Conservation (phyloP, 2,888 invertebrate genomes). For the Falcaria lacertinaria region DNA sequence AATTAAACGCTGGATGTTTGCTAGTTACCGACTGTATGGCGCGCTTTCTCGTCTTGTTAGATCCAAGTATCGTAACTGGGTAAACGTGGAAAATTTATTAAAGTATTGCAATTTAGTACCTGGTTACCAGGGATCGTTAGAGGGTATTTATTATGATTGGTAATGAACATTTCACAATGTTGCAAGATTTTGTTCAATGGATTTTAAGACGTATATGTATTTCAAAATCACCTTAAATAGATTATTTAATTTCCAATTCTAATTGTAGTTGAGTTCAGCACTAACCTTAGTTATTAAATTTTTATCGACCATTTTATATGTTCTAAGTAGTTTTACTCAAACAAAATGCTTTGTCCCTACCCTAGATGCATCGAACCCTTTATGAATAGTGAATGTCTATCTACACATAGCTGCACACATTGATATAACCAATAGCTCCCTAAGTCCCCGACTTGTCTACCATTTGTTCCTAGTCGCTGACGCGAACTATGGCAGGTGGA, state of each 20-base stretch:
- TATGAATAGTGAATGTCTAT: too few relatives aligned
- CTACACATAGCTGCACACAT: constrained; percentile 17
- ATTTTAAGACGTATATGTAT: too few relatives aligned
- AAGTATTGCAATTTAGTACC: constrained; percentile 25
- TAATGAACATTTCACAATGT: too few relatives aligned
- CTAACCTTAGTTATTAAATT: too few relatives aligned
- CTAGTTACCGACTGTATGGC: constrained; percentile 50
- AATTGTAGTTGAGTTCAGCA: too few relatives aligned
- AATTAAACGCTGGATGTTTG: constrained; percentile 66
- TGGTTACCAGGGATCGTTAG: constrained; percentile 30
- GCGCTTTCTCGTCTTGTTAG: constrained; percentile 53
- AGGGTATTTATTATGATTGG: background rate
- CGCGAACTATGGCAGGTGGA: constrained; percentile 41
- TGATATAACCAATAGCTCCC: constrained; percentile 27
- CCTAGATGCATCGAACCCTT: too few relatives aligned
- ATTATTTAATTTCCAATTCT: too few relatives aligned
- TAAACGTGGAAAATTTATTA: constrained; percentile 38
- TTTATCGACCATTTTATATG: too few relatives aligned
- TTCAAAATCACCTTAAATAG: too few relatives aligned
- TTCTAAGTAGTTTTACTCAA: too few relatives aligned
- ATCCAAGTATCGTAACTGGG: constrained; percentile 41
- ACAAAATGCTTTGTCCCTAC: too few relatives aligned
- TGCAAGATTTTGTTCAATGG: too few relatives aligned
- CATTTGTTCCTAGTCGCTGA: constrained; percentile 32
- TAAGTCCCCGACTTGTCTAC: constrained; percentile 26